These are phyloP conservation scores for Odontesthes bonariensis DNA, from an alignment of 2,113 vertebrate genomes.

Conservation along the genomic window DNA sequence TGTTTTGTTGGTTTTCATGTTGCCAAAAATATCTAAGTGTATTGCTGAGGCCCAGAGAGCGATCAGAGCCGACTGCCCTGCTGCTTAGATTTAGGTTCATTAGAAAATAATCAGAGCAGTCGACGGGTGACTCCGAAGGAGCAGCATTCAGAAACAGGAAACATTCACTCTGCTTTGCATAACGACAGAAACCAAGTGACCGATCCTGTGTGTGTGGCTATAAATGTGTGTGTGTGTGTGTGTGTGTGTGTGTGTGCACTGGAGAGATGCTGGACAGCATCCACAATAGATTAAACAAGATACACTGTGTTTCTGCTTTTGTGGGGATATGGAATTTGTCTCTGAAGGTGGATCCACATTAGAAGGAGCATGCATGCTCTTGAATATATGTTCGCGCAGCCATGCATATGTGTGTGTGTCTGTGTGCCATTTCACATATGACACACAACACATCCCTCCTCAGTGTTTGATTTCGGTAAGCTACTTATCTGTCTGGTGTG, in stretches of 20 bases:
- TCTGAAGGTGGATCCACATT: slow-evolving; percentile 23
- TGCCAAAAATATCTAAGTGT: slow-evolving; percentile 74
- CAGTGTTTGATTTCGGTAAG: slow-evolving; percentile 79
- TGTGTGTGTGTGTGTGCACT: slow-evolving; percentile 35
- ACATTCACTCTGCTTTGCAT: slow-evolving; percentile 49
- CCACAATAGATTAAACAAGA: slow-evolving; percentile 48
- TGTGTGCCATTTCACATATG: slow-evolving; percentile 63
- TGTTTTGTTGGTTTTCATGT: slow-evolving; percentile 66
- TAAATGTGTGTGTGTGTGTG: slow-evolving; percentile 22
- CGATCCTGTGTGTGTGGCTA: slow-evolving; percentile 19
- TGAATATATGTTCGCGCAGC: background rate
- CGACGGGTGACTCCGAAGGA: slow-evolving; percentile 66
- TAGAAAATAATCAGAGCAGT: slow-evolving; percentile 79
- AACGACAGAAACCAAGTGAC: slow-evolving; percentile 65
- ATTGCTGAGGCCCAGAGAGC: slow-evolving; percentile 59
- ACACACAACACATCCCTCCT: slow-evolving; percentile 73
- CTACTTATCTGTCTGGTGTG: slow-evolving; percentile 76
- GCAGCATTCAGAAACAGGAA: slow-evolving; percentile 46
- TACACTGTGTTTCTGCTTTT: background rate
- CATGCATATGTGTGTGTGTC: slow-evolving; percentile 25
- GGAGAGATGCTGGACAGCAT: slow-evolving; percentile 28
- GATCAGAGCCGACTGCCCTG: slow-evolving; percentile 68
- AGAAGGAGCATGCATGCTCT: background rate
- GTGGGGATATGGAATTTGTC: slow-evolving; percentile 9
- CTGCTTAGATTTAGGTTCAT: slow-evolving; percentile 77